phyloP scores from a whole-genome alignment of 2,113 vertebrate genomes.

The Toxotes jaculatrix region DNA sequence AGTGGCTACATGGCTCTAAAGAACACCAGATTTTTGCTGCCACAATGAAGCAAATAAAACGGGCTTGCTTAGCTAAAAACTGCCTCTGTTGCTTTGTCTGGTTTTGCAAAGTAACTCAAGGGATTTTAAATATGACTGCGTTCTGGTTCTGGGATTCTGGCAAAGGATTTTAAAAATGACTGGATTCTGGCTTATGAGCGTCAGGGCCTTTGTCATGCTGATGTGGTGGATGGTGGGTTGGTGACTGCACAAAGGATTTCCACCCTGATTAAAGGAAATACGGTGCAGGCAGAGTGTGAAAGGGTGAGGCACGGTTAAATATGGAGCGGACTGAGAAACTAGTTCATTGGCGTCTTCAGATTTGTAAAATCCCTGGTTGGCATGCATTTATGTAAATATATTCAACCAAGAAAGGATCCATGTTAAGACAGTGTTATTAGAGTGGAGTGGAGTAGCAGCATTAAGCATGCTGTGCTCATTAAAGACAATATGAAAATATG shows the following conservation, averaged over 20 bases:
- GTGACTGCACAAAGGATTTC: constrained; percentile 29
- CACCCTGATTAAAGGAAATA: constrained; percentile 33
- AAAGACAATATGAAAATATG: not conserved
- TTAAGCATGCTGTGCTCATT: not conserved
- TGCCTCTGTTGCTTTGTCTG: constrained; percentile 10
- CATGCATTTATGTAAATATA: constrained; percentile 36
- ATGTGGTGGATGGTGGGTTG: constrained; percentile 50
- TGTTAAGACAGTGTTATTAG: not conserved
- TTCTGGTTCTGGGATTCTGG: constrained; percentile 11
- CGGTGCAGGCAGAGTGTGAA: constrained; percentile 52
- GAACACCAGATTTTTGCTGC: not conserved
- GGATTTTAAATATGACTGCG: not conserved
- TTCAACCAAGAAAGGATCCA: constrained; percentile 22
- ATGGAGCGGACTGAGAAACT: constrained; percentile 66
- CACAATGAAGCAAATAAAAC: not conserved
- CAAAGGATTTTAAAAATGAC: not conserved
- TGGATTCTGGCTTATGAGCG: constrained; percentile 23
- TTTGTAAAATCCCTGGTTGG: constrained; percentile 81
- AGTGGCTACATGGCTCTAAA: too few species aligned
- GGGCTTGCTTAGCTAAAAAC: not conserved
- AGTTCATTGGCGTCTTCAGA: constrained; percentile 48
- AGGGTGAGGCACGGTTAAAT: constrained; percentile 72
- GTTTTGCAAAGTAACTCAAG: not conserved
- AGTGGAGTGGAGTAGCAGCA: not conserved
- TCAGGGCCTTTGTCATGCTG: constrained; percentile 46